Conservation (phyloP, 53 echinoderm and acorn worm species). For the Astropecten irregularis region DNA sequence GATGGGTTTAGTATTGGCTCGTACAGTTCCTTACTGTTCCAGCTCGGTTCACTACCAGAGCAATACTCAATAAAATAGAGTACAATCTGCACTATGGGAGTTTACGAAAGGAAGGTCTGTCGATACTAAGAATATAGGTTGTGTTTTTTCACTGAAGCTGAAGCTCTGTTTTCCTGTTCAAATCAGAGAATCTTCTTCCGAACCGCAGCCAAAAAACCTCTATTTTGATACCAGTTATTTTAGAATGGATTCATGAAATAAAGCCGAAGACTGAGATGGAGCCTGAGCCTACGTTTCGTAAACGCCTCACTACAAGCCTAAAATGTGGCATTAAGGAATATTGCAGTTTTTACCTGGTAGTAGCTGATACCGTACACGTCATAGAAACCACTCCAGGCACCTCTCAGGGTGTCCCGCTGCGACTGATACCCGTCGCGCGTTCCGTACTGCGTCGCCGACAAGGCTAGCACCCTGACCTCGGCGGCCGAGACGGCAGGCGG, state of each 20-base stretch:
- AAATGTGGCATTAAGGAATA: background rate
- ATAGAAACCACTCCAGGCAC: conserved; percentile 43
- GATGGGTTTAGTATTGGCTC: too few species aligned
- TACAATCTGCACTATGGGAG: background rate
- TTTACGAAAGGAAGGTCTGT: background rate
- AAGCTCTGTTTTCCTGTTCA: too few species aligned
- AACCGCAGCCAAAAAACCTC: too few species aligned
- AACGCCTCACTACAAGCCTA: too few species aligned
- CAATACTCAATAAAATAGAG: background rate
- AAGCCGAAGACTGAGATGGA: too few species aligned
- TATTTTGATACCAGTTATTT: too few species aligned
- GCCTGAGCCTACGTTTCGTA: too few species aligned
- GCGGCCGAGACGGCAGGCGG: conserved; percentile 12
- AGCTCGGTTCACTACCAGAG: too few species aligned
- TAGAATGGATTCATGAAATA: too few species aligned
- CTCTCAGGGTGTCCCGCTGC: background rate
- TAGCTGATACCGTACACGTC: conserved; percentile 30
- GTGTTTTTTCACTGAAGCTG: too few species aligned
- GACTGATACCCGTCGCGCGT: conserved; percentile 28
- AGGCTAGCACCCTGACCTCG: background rate
- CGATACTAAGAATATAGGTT: background rate
- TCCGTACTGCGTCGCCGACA: conserved; percentile 32
- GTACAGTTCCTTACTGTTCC: background rate
- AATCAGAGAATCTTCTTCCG: too few species aligned
- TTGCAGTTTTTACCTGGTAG: conserved; percentile 34